Percentiles rank a stretch among this genome's conserved stretches.
These are phyloP conservation scores for Betta splendens DNA, from an alignment of 2,797 vertebrate genomes.

Conservation along the genomic window DNA sequence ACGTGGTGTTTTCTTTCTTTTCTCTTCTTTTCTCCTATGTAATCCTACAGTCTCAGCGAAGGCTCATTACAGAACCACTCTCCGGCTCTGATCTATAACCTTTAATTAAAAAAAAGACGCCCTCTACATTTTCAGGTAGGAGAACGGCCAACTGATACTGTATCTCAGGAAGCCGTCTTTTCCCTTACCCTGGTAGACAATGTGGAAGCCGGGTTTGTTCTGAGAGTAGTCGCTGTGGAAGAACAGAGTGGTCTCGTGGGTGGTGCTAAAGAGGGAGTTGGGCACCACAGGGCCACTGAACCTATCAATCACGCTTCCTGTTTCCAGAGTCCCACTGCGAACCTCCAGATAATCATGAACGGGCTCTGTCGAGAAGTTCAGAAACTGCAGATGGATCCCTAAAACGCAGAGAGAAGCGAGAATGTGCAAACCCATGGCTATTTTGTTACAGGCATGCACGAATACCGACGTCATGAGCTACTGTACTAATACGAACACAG, in stretches of 20 bases:
- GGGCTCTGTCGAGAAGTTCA: conserved; percentile 97
- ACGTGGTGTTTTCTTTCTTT: no score
- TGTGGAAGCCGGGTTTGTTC: conserved; percentile 96
- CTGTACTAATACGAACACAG: conserved; percentile 1
- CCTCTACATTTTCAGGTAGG: conserved; percentile 14
- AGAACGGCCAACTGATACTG: conserved; percentile 18
- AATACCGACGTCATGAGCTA: not conserved
- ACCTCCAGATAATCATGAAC: conserved; percentile 99
- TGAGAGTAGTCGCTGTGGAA: conserved; percentile 99
- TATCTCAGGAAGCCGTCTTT: not conserved
- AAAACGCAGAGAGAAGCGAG: conserved; percentile 29
- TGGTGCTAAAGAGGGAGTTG: conserved; percentile 94
- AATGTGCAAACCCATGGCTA: not conserved
- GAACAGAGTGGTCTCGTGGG: conserved; percentile 94
- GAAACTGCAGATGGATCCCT: conserved; percentile 97
- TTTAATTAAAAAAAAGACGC: conserved; percentile 9
- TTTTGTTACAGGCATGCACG: conserved; percentile 3
- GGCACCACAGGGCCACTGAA: conserved; percentile 92
- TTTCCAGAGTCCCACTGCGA: conserved; percentile 89
- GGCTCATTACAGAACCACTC: conserved; percentile 3
- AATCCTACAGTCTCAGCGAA: conserved; percentile 12
- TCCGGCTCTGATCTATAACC: conserved; percentile 3
- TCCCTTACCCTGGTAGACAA: conserved; percentile 91
- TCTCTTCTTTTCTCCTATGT: conserved; percentile 20
- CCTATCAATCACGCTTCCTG: conserved; percentile 91